Evolutionary conservation across 2,888 invertebrate genomes (phyloP), one percentile per base, ranked within the genome.

Genomic region (Oegoconia quadripuncta): DNA sequence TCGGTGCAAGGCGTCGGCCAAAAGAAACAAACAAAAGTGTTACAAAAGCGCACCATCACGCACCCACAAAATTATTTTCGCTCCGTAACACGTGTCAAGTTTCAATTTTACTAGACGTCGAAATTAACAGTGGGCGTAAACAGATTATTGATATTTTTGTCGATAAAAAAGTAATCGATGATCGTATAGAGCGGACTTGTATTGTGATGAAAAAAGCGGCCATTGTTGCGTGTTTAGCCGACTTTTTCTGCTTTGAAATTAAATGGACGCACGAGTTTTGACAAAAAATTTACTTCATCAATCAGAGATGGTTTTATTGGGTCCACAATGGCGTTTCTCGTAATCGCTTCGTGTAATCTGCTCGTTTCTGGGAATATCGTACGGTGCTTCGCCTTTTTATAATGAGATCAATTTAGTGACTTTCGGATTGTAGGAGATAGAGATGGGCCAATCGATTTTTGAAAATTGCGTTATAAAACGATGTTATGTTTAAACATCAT

Each of bases 91-190:
- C 83, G 86, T 87, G 87, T 87, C 87, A 83, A 75, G 76, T 78
- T 83, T 83, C 81, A 84, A 84, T 84, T 83, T 76, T 77, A 83
- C 76, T 70, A 76, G 31, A 79, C 77, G 82, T 83, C 74, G 81
- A 73, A 80, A 83, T 86, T 83, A 87, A 86, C 84, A 67, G 84
- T 83, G 87, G 87, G 87, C 86, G 87, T 87, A 78, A 77, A 82
- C 82, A 71, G 83, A 84, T 82, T 83, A 83, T 84, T 78, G 84
- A 84, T 86, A 84, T 86, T 84, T 81, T 78, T 65, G 58, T 63
- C 59, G 79, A 83, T 82, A 84, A 84, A 86, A 84, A 86, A 83
- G 73, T 84, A 87, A 87, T 86, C 87, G 84, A 87, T 86, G 86
- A 86, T 78, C 83, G 81, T 65, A 71, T 66, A 65, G 68, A 74